phyloP scores from a whole-genome alignment of 2,888 invertebrate genomes.

The Plagodis pulveraria region DNA sequence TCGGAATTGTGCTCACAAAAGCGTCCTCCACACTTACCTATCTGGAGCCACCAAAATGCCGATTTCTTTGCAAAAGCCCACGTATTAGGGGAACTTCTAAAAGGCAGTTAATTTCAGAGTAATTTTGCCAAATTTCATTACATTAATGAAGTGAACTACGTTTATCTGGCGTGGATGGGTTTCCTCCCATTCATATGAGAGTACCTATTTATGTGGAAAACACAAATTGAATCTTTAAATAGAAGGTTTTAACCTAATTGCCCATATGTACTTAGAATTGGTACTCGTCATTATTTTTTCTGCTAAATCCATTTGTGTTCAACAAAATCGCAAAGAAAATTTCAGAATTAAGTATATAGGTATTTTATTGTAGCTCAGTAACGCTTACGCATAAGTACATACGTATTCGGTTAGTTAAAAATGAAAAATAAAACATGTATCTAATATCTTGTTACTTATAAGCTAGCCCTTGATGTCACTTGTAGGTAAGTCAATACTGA shows the following conservation, averaged over 20 bases:
- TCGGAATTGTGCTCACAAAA: neutral
- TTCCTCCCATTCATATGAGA: conserved; percentile 19
- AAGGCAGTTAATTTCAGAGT: conserved; percentile 69
- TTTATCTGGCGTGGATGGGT: conserved; percentile 51
- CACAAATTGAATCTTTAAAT: conserved; percentile 14
- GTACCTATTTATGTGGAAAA: conserved; percentile 27
- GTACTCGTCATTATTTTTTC: too few relatives aligned
- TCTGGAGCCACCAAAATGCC: conserved; percentile 37
- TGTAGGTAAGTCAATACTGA: too few relatives aligned
- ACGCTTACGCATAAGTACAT: too few relatives aligned
- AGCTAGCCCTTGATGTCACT: too few relatives aligned
- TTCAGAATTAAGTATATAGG: too few relatives aligned
- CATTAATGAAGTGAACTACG: conserved; percentile 69
- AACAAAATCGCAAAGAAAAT: too few relatives aligned
- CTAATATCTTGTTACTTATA: too few relatives aligned
- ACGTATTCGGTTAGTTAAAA: too few relatives aligned
- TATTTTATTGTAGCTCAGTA: too few relatives aligned
- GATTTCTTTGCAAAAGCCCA: conserved; percentile 68
- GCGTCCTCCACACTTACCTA: conserved; percentile 43
- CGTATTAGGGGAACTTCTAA: conserved; percentile 65
- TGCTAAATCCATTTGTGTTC: too few relatives aligned
- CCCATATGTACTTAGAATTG: neutral
- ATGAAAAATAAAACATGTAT: too few relatives aligned
- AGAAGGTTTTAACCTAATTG: conserved; percentile 17
- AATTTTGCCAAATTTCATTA: conserved; percentile 76